These are phyloP conservation scores for Otis tarda DNA, from an alignment of 2,113 vertebrate species.

Conservation along the genomic window DNA sequence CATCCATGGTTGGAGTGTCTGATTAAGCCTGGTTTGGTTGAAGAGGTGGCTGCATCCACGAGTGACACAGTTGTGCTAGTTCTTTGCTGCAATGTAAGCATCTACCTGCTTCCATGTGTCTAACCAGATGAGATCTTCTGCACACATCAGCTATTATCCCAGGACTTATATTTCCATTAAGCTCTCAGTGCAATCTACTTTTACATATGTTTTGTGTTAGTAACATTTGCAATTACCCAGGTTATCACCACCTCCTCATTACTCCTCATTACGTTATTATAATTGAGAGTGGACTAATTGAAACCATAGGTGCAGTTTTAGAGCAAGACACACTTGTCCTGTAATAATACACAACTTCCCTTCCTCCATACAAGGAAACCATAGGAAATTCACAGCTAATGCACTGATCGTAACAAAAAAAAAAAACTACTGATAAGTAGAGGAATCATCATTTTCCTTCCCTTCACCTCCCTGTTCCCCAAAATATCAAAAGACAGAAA, in stretches of 20 bases:
- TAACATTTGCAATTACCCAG: conserved; percentile 19
- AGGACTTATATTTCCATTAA: neutral
- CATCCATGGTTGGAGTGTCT: fast-evolving
- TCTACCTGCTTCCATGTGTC: neutral
- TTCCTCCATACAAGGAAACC: neutral
- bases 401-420: neutral
- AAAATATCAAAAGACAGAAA: neutral
- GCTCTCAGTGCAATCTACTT: neutral
- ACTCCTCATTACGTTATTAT: conserved; percentile 11
- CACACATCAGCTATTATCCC: neutral
- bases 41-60: neutral
- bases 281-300: conserved; percentile 36
- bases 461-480: neutral
- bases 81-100: fast-evolving
- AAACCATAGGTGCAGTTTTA: conserved; percentile 42
- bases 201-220: conserved; percentile 46
- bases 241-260: conserved; percentile 30
- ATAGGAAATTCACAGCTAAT: neutral
- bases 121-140: neutral
- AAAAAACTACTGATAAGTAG: neutral
- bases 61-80: neutral
- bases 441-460: neutral
- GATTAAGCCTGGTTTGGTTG: neutral
- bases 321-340: neutral
- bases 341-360: neutral